Evolutionary conservation across 2,888 invertebrate species (phyloP).

Genomic region (Andrena bicolor): DNA sequence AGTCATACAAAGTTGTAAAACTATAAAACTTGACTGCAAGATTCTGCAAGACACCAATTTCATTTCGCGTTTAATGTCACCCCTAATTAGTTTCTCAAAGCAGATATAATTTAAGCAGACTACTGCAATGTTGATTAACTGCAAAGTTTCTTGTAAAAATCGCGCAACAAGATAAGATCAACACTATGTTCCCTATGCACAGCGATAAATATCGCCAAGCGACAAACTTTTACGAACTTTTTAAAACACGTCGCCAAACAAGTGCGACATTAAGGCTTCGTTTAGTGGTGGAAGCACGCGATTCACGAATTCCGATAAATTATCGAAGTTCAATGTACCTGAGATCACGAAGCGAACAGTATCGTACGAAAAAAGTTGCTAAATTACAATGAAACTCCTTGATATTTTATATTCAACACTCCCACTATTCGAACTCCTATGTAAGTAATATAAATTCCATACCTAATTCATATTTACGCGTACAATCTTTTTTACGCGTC

Average conservation of each 20-base stretch:
- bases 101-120: conserved; percentile 24
- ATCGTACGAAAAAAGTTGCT: not conserved
- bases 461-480: not conserved
- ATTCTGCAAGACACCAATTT: conserved; percentile 9
- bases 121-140: conserved; percentile 33
- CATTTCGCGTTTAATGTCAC: conserved; percentile 29
- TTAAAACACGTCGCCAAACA: conserved; percentile 64
- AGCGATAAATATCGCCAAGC: conserved; percentile 39
- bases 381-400: not conserved
- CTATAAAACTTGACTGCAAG: not conserved
- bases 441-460: not conserved
- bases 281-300: conserved; percentile 51
- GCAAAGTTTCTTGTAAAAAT: conserved; percentile 27
- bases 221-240: conserved; percentile 47
- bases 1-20: not conserved
- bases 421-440: not conserved
- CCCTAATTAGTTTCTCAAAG: conserved; percentile 9
- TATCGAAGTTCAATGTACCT: conserved; percentile 54
- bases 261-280: conserved; percentile 56
- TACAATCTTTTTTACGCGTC: too few species aligned
- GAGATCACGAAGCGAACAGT: not conserved
- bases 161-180: conserved; percentile 29
- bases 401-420: not conserved
- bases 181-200: conserved; percentile 18
- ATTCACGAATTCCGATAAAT: conserved; percentile 51